Evolutionary conservation across 2,113 vertebrate genomes (phyloP), one percentile per base, ranked within the genome.

Genomic region (Chinchilla lanigera): DNA sequence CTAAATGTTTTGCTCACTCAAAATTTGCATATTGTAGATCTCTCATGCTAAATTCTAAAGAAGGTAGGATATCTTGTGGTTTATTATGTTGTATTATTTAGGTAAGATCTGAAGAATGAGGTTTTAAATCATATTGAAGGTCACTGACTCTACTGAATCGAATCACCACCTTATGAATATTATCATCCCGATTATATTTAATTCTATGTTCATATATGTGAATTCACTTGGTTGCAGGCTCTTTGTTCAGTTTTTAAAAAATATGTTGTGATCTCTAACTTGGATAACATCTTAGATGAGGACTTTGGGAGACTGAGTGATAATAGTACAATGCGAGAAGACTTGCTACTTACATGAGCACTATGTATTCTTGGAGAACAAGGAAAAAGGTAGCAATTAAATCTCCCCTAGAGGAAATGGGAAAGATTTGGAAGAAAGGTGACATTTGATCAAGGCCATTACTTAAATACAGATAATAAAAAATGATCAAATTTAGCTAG

Each of bases 231-330:
- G 44, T 71, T 86, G 26, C 30, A 92, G 4, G 16, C 8, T 63
- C 26, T 88, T 33, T 86, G 47, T 9, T 78, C 17, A 54, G 41
- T 90, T 94, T 93, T 95, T 88, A 56, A 56, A 90, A 80, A 54
- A 44, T 82, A 81, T 75, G n/a, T 38, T 80, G 20, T 71, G 61
- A 35, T 60, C 19, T 86, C 7, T 47, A 61, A 73, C 22, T 14
- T n/a, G 11, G 20, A 47, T 50, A 35, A 90, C 7, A 12, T 92
- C 44, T 63, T 20, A 86, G n/a, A 67, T n/a, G 20, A 12, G 12
- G 38, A 33, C 12, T 63, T 86, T 38, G 9, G 22, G 35, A 84
- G 47, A n/a, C 1, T 54, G 16, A 67, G 60, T 47, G 1, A 80
- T 44, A 33, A 17, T 69, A 86, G 89, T 56, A 73, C 8, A 35